These are phyloP conservation scores for Phylloscopus collybita DNA, from an alignment of 2,797 vertebrate species.

Conservation along the genomic window DNA sequence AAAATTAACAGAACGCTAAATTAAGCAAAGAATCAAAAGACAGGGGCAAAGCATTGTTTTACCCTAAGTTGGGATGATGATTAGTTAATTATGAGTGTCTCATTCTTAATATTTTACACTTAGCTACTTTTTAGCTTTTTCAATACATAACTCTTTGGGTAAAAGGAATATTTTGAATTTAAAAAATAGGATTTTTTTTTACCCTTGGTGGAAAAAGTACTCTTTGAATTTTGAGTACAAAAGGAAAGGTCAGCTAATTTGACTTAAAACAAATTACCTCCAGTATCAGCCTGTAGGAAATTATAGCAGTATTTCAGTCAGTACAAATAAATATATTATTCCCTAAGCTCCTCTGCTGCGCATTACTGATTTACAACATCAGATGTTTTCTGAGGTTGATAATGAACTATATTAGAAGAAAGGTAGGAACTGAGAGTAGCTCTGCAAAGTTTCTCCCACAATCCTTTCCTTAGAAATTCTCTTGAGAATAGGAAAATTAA, in stretches of 20 bases:
- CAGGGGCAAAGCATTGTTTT: not conserved
- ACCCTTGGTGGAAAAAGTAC: not conserved
- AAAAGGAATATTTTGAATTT: not conserved
- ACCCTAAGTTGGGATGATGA: not conserved
- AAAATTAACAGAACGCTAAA: not conserved
- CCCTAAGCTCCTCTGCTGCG: not conserved
- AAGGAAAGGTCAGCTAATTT: not conserved
- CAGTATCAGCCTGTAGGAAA: not conserved
- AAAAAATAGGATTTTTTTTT: not conserved
- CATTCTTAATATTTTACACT: not conserved
- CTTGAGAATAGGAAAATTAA: not conserved
- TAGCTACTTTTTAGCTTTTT: not conserved
- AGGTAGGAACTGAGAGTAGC: not conserved
- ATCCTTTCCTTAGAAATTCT: not conserved
- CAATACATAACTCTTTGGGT: fast-evolving
- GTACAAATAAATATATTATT: not conserved
- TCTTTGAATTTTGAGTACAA: not conserved
- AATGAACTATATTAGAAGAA: not conserved
- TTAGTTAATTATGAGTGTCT: not conserved
- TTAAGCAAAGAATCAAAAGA: not conserved
- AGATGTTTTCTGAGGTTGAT: not conserved
- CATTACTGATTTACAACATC: not conserved
- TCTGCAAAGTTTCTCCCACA: not conserved
- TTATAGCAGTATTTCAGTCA: not conserved
- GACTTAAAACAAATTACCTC: not conserved